Evolutionary conservation across 1,140 invertebrate species (phyloP).

Genomic region (Caenorhabditis elegans): DNA sequence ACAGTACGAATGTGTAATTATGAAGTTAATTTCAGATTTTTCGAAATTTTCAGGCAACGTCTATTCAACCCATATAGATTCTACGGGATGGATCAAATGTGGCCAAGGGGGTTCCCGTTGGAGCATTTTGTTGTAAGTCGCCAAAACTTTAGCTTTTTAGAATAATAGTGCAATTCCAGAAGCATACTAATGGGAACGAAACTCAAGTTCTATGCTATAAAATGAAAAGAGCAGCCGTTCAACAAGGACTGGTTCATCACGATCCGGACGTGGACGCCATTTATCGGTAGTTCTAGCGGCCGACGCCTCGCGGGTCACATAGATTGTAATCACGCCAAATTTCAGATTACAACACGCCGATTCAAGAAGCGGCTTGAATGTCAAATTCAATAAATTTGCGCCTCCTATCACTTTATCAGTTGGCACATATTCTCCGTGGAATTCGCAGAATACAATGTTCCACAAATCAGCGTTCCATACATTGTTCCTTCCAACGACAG

Average conservation of each 20-base stretch:
- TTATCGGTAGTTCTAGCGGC: too few species aligned
- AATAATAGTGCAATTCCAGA: not conserved
- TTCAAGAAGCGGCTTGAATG: conserved; percentile 37
- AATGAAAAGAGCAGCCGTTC: conserved; percentile 55
- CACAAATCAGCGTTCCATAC: conserved; percentile 62
- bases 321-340: too few species aligned
- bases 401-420: conserved; percentile 54
- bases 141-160: too few species aligned
- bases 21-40: too few species aligned
- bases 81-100: conserved; percentile 64
- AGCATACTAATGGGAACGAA: not conserved
- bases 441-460: conserved; percentile 67
- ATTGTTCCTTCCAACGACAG: conserved; percentile 54
- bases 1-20: too few species aligned
- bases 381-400: conserved; percentile 29
- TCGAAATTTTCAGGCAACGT: not conserved
- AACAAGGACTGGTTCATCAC: conserved; percentile 66
- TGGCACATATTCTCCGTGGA: conserved; percentile 62
- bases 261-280: conserved; percentile 67
- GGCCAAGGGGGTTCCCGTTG: conserved; percentile 66
- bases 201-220: not conserved
- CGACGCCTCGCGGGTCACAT: too few species aligned
- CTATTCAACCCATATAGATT: too few species aligned
- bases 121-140: conserved; percentile 50
- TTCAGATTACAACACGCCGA: not conserved